Conservation (phyloP, 1,140 invertebrate genomes). For the roundworm (Caenorhabditis elegans) region DNA sequence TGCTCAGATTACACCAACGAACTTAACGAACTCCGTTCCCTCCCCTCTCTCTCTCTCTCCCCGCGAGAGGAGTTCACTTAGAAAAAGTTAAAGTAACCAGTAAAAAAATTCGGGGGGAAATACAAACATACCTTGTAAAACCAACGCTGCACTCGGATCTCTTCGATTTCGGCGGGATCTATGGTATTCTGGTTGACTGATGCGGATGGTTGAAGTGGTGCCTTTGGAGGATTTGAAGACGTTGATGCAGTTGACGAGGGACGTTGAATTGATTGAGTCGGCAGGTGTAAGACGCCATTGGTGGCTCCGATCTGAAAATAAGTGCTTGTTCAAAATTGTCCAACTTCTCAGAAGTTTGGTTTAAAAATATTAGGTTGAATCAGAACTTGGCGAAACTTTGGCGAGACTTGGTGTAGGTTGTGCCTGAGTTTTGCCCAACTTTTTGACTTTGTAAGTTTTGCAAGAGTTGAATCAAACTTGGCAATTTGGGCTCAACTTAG, state of each 20-base stretch:
- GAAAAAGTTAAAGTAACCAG: neutral
- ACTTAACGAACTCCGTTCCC: constrained; percentile 9
- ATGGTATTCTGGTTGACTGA: neutral
- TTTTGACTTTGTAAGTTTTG: no score
- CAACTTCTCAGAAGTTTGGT: no score
- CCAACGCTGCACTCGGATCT: neutral
- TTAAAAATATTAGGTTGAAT: no score
- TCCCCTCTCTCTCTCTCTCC: no score
- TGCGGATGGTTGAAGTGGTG: neutral
- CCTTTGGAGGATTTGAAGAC: neutral
- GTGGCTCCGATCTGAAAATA: neutral
- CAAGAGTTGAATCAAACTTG: no score
- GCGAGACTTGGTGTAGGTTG: no score
- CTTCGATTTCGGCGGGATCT: neutral
- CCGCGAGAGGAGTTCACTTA: neutral
- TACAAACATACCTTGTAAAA: neutral
- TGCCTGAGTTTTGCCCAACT: no score
- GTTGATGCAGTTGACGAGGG: neutral
- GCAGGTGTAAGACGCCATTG: neutral
- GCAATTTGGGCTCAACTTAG: no score
- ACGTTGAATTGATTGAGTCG: neutral
- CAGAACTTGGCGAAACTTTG: no score
- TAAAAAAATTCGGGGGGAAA: neutral
- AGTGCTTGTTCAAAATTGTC: no score
- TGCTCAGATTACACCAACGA: neutral